Conservation (phyloP, 1,140 invertebrate species). For the Ylistrum balloti region DNA sequence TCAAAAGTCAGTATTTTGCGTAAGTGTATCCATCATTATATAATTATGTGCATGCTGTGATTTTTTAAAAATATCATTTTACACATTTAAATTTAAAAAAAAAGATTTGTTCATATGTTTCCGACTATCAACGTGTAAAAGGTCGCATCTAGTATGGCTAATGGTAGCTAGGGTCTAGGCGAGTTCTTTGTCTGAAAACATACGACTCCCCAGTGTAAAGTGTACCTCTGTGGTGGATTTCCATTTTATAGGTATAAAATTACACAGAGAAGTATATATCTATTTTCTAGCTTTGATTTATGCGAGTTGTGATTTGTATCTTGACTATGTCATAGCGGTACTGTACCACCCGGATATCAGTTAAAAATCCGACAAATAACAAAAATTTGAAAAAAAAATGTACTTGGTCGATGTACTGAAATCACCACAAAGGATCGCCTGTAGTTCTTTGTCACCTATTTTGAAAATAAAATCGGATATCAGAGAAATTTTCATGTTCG, state of each 20-base stretch:
- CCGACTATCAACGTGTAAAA: not conserved
- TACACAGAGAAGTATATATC: not conserved
- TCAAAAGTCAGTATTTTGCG: not conserved
- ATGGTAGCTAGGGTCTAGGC: not conserved
- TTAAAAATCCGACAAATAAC: too few relatives aligned
- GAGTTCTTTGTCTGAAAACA: not conserved
- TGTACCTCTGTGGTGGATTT: not conserved
- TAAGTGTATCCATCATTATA: not conserved
- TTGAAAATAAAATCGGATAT: too few relatives aligned
- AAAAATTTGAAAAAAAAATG: too few relatives aligned
- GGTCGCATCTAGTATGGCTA: not conserved
- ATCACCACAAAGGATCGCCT: too few relatives aligned
- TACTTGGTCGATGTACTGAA: too few relatives aligned
- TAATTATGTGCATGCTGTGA: not conserved
- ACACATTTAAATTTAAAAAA: slow-evolving; percentile 7
- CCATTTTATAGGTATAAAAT: slow-evolving; percentile 29
- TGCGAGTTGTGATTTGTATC: not conserved
- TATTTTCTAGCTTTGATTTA: slow-evolving; percentile 29
- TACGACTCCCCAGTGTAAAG: not conserved
- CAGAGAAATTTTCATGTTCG: too few relatives aligned
- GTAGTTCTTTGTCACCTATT: too few relatives aligned
- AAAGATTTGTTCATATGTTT: not conserved
- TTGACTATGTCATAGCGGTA: not conserved
- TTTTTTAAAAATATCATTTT: not conserved
- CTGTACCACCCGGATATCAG: not conserved